Evolutionary conservation across 2,797 vertebrate genomes (phyloP).

Genomic region (Strix occidentalis): DNA sequence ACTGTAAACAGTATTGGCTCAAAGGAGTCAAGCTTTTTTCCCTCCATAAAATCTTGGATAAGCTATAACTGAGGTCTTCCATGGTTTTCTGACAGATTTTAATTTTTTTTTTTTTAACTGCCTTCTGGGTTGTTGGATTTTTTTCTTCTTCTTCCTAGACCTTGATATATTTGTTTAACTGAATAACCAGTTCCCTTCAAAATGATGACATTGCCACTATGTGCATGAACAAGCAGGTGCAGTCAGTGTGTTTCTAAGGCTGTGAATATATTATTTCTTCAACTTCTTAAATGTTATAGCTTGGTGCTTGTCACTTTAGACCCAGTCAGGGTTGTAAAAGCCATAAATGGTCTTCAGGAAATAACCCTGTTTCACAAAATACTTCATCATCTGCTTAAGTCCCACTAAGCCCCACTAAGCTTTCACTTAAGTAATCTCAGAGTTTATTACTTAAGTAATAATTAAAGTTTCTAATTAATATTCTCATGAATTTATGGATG

Average conservation of each 20-base stretch:
- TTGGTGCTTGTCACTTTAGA: conserved; percentile 63
- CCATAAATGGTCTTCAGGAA: conserved; percentile 11
- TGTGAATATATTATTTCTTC: conserved; percentile 61
- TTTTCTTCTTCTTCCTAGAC: not conserved
- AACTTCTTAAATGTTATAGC: conserved; percentile 43
- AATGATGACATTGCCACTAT: not conserved
- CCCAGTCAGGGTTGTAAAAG: conserved; percentile 57
- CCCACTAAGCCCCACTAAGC: not conserved
- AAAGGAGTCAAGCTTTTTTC: conserved; percentile 66
- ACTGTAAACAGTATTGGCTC: conserved; percentile 77
- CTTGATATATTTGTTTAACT: conserved; percentile 48
- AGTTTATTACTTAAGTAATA: conserved; percentile 20
- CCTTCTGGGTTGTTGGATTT: not conserved
- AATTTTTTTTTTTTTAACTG: conserved; percentile 38
- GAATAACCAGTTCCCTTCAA: conserved; percentile 49
- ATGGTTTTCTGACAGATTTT: conserved; percentile 48
- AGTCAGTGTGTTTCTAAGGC: conserved; percentile 5
- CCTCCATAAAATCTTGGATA: conserved; percentile 71
- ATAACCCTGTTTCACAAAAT: conserved; percentile 6
- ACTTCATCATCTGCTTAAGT: conserved; percentile 7
- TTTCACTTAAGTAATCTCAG: conserved; percentile 30
- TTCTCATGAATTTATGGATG: conserved; percentile 12
- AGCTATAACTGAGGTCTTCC: conserved; percentile 57
- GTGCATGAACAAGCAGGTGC: conserved; percentile 27
- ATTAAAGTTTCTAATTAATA: conserved; percentile 1